A percentile compares a stretch with the other conserved stretches of the same genome.
phyloP scores from a whole-genome alignment of 2,888 invertebrate species.

The Coleophora deauratella region DNA sequence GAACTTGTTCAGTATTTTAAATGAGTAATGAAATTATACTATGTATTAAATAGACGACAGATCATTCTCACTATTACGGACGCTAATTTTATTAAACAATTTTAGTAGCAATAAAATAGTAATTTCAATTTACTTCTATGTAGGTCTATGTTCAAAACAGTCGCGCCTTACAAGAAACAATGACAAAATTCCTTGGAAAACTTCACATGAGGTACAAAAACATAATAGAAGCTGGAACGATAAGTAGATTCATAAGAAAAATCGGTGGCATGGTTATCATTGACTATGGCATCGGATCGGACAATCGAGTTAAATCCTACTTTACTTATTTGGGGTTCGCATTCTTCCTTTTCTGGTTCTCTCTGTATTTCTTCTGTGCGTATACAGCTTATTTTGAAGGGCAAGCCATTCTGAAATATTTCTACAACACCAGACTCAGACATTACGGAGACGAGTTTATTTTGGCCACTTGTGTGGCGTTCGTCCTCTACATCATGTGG shows the following conservation, averaged over 20 bases:
- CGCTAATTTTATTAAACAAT: no score
- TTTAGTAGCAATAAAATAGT: no score
- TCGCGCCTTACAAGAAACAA: no score
- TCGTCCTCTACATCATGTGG: conserved; percentile 33
- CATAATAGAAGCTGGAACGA: conserved; percentile 28
- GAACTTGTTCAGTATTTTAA: no score
- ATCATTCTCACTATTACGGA: no score
- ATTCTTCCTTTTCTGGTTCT: conserved; percentile 26
- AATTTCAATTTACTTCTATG: no score
- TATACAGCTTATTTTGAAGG: conserved; percentile 30
- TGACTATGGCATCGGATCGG: conserved; percentile 7
- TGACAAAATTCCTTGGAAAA: conserved; percentile 1
- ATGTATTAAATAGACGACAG: no score
- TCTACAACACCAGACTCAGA: conserved; percentile 43
- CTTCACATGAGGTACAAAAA: conserved; percentile 23
- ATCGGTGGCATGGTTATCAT: conserved; percentile 31
- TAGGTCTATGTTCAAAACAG: no score
- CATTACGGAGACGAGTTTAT: conserved; percentile 48
- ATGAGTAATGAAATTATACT: no score
- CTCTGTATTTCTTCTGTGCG: conserved; percentile 33
- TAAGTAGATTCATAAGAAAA: conserved; percentile 27
- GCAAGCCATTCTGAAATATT: conserved; percentile 38
- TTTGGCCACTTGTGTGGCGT: conserved; percentile 27
- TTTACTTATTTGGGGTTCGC: conserved; percentile 31
- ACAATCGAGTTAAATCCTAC: conserved; percentile 15